Base-by-base conservation (phyloP, 2,888 invertebrate genomes). In the Eutolmus rufibarbis region DNA sequence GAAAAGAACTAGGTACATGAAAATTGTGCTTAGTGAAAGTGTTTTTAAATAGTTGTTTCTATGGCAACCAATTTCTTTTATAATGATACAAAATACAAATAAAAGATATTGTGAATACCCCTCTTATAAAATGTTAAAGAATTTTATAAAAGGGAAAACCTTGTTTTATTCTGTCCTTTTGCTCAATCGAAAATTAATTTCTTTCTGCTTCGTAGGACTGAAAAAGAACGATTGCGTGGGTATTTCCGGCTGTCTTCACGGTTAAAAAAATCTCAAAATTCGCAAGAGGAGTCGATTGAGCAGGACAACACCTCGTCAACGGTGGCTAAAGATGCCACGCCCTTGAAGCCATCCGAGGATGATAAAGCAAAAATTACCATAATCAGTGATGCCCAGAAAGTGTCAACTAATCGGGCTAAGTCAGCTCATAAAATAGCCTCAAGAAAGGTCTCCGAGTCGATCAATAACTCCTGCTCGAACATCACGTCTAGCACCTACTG, bases 141-240 rank as follows among this genome's bases (percentile, higher is more conserved):
- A 40, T 40, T 40, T 40, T 40, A 40, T 40, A 12, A 40, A 40
- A 40, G 2, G 40, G 2, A 40, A 40, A 40, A 12, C 40, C 40
- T 40, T 40, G 8, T 12, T 40, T 9, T 2, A 40, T 12, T 2
- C 12, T 40, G 40, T 12, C 40, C 40, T 40, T 37, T 40, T 40
- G 40, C 40, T 12, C 40, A 40, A 40, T 40, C 56, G 19, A 56
- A 56, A 56, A 56, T 8, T 19, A 56, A 78, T 74, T 77, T n/a
- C 76, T 40, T 16, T 14, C 2, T 82, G 84, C 87, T 66, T 66
- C 1, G 4, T 9, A 95, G 95, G 88, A 92, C 93, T 28, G 94
- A 94, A 81, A 94, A 94, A 90, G 94, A 95, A 89, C 93, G 94
- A 43, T 91, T 95, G 0, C 92, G 94, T 37, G 94, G 94, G 86